Evolutionary conservation across 2,797 vertebrate species (phyloP), one percentile per base, ranked within the genome.

Genomic region (Argyrosomus regius): DNA sequence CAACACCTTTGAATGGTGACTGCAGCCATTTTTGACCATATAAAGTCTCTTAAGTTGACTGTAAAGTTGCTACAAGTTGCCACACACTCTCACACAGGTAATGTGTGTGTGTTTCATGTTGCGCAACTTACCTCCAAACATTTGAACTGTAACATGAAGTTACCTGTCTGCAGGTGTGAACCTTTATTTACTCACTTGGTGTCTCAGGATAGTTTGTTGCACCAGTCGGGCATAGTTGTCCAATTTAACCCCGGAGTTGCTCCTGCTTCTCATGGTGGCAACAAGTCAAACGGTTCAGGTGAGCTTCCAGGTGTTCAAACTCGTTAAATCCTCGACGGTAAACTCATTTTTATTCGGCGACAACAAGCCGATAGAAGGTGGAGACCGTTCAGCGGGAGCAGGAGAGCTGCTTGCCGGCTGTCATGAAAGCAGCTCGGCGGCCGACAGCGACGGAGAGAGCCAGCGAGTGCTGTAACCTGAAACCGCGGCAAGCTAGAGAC

Each of bases 231-330:
- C 97, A 65, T 98, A 99, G 91, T 97, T 95, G 83, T 99, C 98
- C 80, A 99, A 92, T 66, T 98, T 97, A 16, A 99, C 98, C 6
- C 98, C 97, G 0, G 98, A 99, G 90, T 99, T 98, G 90, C 98
- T 99, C 64, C 98, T 88, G 89, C 98, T 98, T 86, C 98, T 96
- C 98, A 99, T 99, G 66, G 26, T 79, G 90, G 4, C 43, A 35
- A 66, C 83, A 6, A 63, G 63, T 76, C 53, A 49, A 18, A 3
- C 16, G 43, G 43, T 45, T 45, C 43, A 45, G 43, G 43, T 45
- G 43, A 18, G 17, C 0, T 46, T 56, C 31, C 45, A 22, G 14
- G 7, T 35, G 0, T 13, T 18, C 4, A 39, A 77, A 66, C 20
- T 56, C 5, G 31, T 17, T 75, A 84, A 75, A 45, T 52, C 17